A percentile compares a stretch with the other conserved stretches of the same genome.
These are phyloP conservation scores for Tamias sibiricus DNA, from an alignment of 2,113 vertebrate species.

Conservation along the genomic window DNA sequence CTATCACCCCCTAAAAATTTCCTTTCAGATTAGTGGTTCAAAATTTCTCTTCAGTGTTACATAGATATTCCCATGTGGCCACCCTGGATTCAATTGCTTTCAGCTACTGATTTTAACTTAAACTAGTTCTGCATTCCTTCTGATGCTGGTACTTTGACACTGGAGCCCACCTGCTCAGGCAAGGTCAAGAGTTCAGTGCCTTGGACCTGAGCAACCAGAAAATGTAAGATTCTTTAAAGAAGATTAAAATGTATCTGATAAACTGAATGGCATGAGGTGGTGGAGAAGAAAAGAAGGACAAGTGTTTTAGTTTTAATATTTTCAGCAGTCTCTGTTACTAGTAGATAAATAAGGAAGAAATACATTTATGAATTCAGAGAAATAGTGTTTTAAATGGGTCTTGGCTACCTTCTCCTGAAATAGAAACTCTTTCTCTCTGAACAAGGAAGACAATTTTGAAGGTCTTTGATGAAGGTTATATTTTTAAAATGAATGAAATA, in stretches of 20 bases:
- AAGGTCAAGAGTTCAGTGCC: not conserved
- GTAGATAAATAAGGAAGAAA: not conserved
- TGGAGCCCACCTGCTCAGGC: not conserved
- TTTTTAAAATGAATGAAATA: not conserved
- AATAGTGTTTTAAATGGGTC: not conserved
- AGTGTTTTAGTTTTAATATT: not conserved
- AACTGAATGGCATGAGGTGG: not conserved
- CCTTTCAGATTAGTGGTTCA: not conserved
- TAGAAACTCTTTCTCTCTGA: not conserved
- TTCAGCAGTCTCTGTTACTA: not conserved
- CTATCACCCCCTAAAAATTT: not conserved
- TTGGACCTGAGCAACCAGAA: not conserved
- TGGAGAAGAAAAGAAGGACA: not conserved
- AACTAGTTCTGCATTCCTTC: rapidly evolving
- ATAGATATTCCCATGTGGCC: not conserved
- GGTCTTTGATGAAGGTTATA: not conserved
- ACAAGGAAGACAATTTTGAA: not conserved
- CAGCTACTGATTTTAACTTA: not conserved
- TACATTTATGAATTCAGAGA: not conserved
- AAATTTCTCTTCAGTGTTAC: not conserved
- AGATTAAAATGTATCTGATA: not conserved
- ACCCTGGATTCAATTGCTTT: not conserved
- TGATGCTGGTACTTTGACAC: not conserved
- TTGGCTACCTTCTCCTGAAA: not conserved
- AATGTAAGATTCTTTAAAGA: not conserved